These are phyloP conservation scores for Camponotus vicinus DNA, from an alignment of 1,140 invertebrate species.

Conservation along the genomic window DNA sequence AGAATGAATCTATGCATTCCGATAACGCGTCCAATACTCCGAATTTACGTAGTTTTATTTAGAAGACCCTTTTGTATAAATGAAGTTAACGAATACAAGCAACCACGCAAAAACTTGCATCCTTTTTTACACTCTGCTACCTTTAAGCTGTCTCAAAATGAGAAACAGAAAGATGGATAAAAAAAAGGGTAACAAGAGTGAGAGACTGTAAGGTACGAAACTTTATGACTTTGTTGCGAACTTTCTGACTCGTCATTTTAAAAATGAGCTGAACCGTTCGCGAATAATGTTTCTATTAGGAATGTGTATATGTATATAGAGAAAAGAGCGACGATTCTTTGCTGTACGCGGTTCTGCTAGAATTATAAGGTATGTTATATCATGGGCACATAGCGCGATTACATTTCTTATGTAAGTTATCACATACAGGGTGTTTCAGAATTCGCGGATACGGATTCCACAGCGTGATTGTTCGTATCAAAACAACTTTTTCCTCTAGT, in stretches of 20 bases:
- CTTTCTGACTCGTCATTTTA: slow-evolving; percentile 80
- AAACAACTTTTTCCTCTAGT: too few species aligned
- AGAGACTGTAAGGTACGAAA: slow-evolving; percentile 29
- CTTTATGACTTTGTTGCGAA: slow-evolving; percentile 22
- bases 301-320: slow-evolving; percentile 80
- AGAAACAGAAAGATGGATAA: background rate
- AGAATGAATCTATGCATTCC: slow-evolving; percentile 79
- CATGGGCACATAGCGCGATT: slow-evolving; percentile 46
- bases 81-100: slow-evolving; percentile 60
- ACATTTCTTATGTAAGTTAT: slow-evolving; percentile 37
- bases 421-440: background rate
- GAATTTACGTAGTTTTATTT: slow-evolving; percentile 82
- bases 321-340: slow-evolving; percentile 69
- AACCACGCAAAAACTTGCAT: slow-evolving; percentile 74
- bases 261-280: slow-evolving; percentile 42
- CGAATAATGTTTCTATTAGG: slow-evolving; percentile 81
- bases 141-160: slow-evolving; percentile 35
- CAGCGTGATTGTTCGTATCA: too few species aligned
- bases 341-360: slow-evolving; percentile 72
- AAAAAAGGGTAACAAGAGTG: slow-evolving; percentile 26
- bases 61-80: slow-evolving; percentile 77
- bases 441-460: too few species aligned
- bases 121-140: slow-evolving; percentile 81
- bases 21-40: slow-evolving; percentile 83
- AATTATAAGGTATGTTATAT: slow-evolving; percentile 62